Evolutionary conservation across 2,888 invertebrate species (phyloP), one percentile per base, ranked within the genome.

Genomic region (Nesidiocoris tenuis): DNA sequence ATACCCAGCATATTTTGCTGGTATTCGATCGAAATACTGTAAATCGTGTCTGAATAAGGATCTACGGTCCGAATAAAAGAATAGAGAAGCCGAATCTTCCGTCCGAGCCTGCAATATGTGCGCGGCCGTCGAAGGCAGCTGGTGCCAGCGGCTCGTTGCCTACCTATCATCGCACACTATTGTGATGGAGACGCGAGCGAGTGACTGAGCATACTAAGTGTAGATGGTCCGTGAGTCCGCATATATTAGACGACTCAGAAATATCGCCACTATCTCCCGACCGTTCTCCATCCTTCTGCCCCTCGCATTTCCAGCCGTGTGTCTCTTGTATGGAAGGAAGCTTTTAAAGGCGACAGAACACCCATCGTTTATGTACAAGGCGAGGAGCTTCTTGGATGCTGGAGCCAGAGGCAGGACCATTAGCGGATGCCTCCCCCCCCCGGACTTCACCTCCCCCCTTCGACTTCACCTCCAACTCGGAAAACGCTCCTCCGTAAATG

Each of bases 141-240:
- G 39, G 5, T 39, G 39, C 39, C 39, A 39, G 39, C 5, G 39
- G 39, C 39, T 39, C 39, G 39, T 39, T 39, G 39, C 39, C 39
- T 39, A 39, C 39, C 39, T 39, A 39, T 39, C 39, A 39, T 39
- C 39, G 39, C 39, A 39, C 39, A 39, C 39, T 39, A 39, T 39
- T 39, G 39, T 39, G 39, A 39, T 39, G 39, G 39, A 39, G 39
- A 39, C 39, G 39, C 39, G 39, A 39, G 39, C 39, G 39, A 70
- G 70, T 70, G 70, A 70, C 70, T 19, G 70, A 70, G 70, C 70
- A 70, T 70, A 70, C 70, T 70, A 70, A 70, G 70, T 70, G 70
- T 59, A 70, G 70, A 70, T 70, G 70, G 39, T 70, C 70, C 70
- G 70, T 70, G 70, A 70, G 22, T 22, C 57, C 24, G 70, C 70